Evolutionary conservation across 2,888 invertebrate species (phyloP), one percentile per base, ranked within the genome.

Genomic region (Neoscelio sp.): DNA sequence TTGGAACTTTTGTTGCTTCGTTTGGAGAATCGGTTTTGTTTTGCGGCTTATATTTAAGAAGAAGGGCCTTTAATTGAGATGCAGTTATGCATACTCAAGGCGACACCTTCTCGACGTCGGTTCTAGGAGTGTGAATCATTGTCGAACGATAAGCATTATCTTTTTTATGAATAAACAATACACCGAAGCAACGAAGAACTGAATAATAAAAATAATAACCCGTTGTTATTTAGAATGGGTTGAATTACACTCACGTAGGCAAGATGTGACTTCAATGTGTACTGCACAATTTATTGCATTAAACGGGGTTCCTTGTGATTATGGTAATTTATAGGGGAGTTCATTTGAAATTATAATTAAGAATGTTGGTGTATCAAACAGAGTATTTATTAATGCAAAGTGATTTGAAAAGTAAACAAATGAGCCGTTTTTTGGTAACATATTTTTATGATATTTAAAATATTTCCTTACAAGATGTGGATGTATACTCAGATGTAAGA

Each of bases 91-190:
- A 92, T 62, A 58, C 38, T 42, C 44, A 33, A 78, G 85, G 87
- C 86, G 89, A 89, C 88, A 89, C 88, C 88, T 88, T 89, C 88
- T 82, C 81, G 84, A 76, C 82, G 82, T 83, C 79, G 48, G 52
- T 44, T 44, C 38, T 18, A 62, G 65, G 80, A 83, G 85, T 76
- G 85, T 87, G 87, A 87, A 86, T 87, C 87, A 87, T 87, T 87
- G 83, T 71, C 64, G 67, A 52, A 48, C 82, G 83, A 85, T 84
- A 82, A 85, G 84, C 81, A 82, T 77, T 83, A 83, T 83, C 77
- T 73, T 75, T 71, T 64, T 75, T 38, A 62, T 46, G 48, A 17
- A 77, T 71, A 85, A 84, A 85, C 64, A 68, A 68, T 76, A 62
- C 67, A 68, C 42, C 52, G 67, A 58, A 60, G 58, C 58, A 58